Conservation (phyloP, 2,888 invertebrate genomes). For the Drosophila lutescens region DNA sequence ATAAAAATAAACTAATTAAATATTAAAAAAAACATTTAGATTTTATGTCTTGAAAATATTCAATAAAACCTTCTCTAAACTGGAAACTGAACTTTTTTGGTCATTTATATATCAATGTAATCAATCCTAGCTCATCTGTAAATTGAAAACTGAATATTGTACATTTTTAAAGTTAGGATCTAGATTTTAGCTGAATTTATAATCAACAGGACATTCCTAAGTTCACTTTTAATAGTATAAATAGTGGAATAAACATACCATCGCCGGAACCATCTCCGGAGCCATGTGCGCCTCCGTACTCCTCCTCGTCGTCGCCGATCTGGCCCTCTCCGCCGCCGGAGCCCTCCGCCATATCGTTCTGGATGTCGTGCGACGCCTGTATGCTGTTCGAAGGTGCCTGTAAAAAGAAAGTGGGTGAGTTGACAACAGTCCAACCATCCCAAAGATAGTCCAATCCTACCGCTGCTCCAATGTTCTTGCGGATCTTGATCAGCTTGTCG, state of each 20-base stretch:
- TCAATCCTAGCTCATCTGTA: no score
- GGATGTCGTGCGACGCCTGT: conserved; percentile 82
- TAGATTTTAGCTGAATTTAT: no score
- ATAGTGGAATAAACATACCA: conserved; percentile 63
- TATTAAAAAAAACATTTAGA: no score
- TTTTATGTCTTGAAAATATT: no score
- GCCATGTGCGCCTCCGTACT: conserved; percentile 81
- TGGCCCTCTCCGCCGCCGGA: conserved; percentile 75
- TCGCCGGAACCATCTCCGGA: conserved; percentile 84
- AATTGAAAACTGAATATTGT: no score
- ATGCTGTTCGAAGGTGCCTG: conserved; percentile 79
- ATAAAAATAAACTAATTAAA: no score
- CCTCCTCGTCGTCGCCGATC: conserved; percentile 81
- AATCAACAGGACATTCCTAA: no score
- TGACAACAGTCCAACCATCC: fast-evolving
- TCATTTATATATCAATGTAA: no score
- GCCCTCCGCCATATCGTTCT: conserved; percentile 84
- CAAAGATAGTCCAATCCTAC: conserved; percentile 59
- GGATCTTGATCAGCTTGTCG: conserved; percentile 83
- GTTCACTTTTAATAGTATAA: no score
- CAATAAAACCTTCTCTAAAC: no score
- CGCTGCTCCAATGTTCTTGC: conserved; percentile 82
- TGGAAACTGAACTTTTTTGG: no score
- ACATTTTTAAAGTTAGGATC: no score
- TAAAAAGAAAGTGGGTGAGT: background rate